Evolutionary conservation across 2,888 invertebrate genomes (phyloP).

Genomic region (Acleris holmiana): DNA sequence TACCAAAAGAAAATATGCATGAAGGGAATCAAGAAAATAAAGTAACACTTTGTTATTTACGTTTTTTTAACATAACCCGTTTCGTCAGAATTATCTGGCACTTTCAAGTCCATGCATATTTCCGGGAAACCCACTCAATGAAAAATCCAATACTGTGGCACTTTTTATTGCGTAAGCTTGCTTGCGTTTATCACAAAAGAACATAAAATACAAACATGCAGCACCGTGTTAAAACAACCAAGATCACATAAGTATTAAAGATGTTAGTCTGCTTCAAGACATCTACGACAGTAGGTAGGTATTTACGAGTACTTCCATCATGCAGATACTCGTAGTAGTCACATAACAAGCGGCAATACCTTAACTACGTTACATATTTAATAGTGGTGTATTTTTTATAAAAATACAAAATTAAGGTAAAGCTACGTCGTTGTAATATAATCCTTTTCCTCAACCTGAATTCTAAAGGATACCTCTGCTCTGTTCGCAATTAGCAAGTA

Average conservation of each 20-base stretch:
- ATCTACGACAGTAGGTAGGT: not conserved
- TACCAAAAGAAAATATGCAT: too few relatives aligned
- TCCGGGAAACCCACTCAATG: not conserved
- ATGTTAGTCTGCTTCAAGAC: conserved; percentile 12
- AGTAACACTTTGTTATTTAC: too few relatives aligned
- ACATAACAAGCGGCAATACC: too few relatives aligned
- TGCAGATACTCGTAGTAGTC: conserved; percentile 4
- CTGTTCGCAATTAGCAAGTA: conserved; percentile 6
- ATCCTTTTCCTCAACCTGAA: too few relatives aligned
- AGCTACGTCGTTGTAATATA: not conserved
- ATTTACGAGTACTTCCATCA: conserved; percentile 4
- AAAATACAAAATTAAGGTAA: not conserved
- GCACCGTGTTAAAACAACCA: conserved; percentile 10
- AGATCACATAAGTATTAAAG: conserved; percentile 12
- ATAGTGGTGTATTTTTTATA: not conserved
- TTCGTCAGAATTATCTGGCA: too few relatives aligned
- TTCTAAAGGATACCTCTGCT: too few relatives aligned
- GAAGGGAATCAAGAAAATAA: too few relatives aligned
- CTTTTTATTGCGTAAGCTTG: not conserved
- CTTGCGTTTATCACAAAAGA: not conserved
- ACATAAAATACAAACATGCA: conserved; percentile 12
- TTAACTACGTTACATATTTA: too few relatives aligned
- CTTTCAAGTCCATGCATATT: not conserved
- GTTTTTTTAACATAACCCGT: too few relatives aligned
- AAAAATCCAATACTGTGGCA: not conserved